Conservation (phyloP, 2,888 invertebrate species). For the Protodeltote pygarga region DNA sequence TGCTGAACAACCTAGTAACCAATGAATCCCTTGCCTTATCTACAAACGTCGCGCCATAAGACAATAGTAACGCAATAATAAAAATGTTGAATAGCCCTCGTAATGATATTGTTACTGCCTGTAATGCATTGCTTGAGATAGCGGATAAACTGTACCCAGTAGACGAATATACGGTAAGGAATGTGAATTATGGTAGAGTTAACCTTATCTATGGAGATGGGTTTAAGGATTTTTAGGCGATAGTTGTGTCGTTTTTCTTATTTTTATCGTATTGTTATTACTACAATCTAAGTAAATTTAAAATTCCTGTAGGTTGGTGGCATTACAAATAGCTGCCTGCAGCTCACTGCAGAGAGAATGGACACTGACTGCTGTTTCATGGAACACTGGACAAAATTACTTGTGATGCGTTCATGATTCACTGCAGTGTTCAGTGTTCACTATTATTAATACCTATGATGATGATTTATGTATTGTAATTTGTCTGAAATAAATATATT, state of each 20-base stretch:
- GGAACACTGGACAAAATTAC: too few relatives aligned
- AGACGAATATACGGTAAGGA: slow-evolving; percentile 63
- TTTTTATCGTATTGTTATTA: too few relatives aligned
- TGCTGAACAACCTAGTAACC: slow-evolving; percentile 12
- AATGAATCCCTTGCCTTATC: slow-evolving; percentile 72
- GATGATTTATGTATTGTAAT: too few relatives aligned
- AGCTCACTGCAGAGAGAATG: too few relatives aligned
- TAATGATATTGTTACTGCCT: slow-evolving; percentile 82
- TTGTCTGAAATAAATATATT: too few relatives aligned
- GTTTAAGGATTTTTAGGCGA: slow-evolving; percentile 7
- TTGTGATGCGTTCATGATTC: too few relatives aligned
- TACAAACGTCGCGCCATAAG: slow-evolving; percentile 82
- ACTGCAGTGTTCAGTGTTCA: too few relatives aligned
- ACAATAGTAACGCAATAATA: slow-evolving; percentile 87
- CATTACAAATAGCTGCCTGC: too few relatives aligned
- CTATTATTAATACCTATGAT: too few relatives aligned
- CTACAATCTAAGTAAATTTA: too few relatives aligned
- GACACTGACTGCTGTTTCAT: too few relatives aligned
- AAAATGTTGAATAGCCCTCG: slow-evolving; percentile 87
- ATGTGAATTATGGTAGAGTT: slow-evolving; percentile 37
- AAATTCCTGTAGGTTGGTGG: too few relatives aligned
- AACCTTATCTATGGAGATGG: slow-evolving; percentile 26
- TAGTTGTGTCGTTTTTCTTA: neutral
- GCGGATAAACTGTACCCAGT: slow-evolving; percentile 87
- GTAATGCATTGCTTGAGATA: slow-evolving; percentile 84